Conservation (phyloP, 2,797 vertebrate genomes). For the Enoplosus armatus region DNA sequence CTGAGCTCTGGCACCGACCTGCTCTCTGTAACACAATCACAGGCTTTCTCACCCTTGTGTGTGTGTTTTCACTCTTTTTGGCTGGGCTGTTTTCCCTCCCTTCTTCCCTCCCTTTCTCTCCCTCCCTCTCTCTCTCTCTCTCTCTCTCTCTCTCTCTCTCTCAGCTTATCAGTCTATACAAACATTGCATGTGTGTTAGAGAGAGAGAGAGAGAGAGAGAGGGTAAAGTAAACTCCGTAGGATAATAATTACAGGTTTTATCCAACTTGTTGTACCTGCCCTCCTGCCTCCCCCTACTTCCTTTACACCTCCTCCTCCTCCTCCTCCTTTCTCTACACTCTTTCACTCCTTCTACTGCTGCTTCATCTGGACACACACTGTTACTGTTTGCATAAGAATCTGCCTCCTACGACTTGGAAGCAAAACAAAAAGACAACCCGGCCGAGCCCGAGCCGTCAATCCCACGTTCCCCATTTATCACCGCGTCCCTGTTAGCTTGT, state of each 20-base stretch:
- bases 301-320: background rate
- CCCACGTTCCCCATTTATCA: conserved; percentile 3
- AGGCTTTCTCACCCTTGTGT: conserved; percentile 37
- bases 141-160: conserved; percentile 13
- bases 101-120: conserved; percentile 11
- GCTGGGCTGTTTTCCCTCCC: conserved; percentile 31
- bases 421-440: no score
- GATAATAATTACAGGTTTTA: conserved; percentile 65
- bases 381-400: background rate
- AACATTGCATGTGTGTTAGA: conserved; percentile 43
- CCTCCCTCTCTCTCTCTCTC: background rate
- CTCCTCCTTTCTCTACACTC: background rate
- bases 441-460: no score
- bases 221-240: conserved; percentile 50
- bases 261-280: conserved; percentile 51
- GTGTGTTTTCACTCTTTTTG: conserved; percentile 53
- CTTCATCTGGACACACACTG: conserved; percentile 4
- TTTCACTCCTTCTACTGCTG: background rate
- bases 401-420: no score
- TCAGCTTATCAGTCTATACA: conserved; percentile 58
- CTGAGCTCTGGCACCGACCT: conserved; percentile 25
- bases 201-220: background rate
- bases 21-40: conserved; percentile 24
- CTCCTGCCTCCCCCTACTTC: background rate
- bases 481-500: background rate